A percentile compares a stretch with the other conserved stretches of the same genome.
Conservation (phyloP, 2,888 invertebrate species). For the Andricus quercusramuli region DNA sequence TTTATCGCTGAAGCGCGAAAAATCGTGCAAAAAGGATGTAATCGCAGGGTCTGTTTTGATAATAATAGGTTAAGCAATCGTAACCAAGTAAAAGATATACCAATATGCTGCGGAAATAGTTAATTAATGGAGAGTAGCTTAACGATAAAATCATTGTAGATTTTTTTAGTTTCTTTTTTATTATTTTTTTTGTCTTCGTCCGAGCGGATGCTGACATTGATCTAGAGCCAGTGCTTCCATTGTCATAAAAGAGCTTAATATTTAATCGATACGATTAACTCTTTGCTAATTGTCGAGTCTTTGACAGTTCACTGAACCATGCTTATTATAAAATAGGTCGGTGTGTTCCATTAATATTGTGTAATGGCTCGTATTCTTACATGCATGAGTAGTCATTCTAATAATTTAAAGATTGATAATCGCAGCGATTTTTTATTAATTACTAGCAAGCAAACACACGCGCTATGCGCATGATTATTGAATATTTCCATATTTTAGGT, state of each 20-base stretch:
- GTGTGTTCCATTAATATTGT: background rate
- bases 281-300: background rate
- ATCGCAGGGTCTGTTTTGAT: background rate
- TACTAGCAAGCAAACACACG: too few relatives aligned
- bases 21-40: background rate
- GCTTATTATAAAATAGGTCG: constrained; percentile 14
- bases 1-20: background rate
- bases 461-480: too few relatives aligned
- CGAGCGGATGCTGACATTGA: background rate
- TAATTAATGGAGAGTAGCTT: background rate
- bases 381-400: background rate
- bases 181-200: background rate
- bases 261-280: constrained; percentile 4
- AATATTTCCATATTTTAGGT: too few relatives aligned
- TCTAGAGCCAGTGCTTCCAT: background rate
- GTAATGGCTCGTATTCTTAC: background rate
- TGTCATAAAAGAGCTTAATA: background rate
- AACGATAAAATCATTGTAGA: background rate
- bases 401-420: constrained; percentile 2
- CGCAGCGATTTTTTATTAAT: too few relatives aligned
- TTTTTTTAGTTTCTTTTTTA: background rate
- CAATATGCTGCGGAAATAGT: background rate
- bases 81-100: background rate
- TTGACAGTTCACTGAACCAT: constrained; percentile 32
- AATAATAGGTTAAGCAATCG: background rate